Conservation (phyloP, 2,888 invertebrate species). For the Eristalinus sepulchralis region DNA sequence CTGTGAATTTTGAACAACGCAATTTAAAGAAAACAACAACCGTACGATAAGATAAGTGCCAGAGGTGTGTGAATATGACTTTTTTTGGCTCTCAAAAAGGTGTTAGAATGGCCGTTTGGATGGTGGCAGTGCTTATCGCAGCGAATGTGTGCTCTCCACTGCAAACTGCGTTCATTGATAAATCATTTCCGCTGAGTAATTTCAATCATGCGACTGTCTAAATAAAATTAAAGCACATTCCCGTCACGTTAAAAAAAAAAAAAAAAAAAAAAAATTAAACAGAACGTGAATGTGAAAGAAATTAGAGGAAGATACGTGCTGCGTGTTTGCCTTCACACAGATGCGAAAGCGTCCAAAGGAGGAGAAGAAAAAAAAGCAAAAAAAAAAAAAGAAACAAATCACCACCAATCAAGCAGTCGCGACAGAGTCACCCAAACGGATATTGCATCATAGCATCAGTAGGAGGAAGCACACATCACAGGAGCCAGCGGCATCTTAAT, state of each 20-base stretch:
- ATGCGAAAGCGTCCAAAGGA: not conserved
- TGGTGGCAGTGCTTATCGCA: not conserved
- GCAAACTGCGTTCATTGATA: constrained; percentile 23
- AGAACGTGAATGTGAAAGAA: constrained; percentile 1
- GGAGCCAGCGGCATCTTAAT: constrained; percentile 47
- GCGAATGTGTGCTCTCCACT: not conserved
- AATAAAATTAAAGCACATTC: constrained; percentile 9
- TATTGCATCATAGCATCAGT: constrained; percentile 46
- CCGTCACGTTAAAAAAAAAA: constrained; percentile 11
- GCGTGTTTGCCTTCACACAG: not conserved
- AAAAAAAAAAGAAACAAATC: not conserved
- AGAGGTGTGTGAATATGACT: not conserved
- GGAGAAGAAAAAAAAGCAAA: not conserved
- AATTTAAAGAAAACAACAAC: constrained; percentile 18
- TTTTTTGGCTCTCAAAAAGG: not conserved
- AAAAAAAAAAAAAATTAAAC: not conserved
- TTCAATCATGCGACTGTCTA: constrained; percentile 9
- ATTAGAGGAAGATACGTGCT: constrained; percentile 1
- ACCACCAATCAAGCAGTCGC: not conserved
- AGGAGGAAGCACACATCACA: not conserved
- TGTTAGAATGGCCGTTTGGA: constrained; percentile 47
- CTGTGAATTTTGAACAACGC: constrained; percentile 35
- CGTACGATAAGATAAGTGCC: constrained; percentile 19
- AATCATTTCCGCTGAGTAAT: constrained; percentile 35
- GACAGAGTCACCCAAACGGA: constrained; percentile 54